Evolutionary conservation across 2,888 invertebrate genomes (phyloP), one percentile per base, ranked within the genome.

Genomic region (Elaeidobius kamerunicus): DNA sequence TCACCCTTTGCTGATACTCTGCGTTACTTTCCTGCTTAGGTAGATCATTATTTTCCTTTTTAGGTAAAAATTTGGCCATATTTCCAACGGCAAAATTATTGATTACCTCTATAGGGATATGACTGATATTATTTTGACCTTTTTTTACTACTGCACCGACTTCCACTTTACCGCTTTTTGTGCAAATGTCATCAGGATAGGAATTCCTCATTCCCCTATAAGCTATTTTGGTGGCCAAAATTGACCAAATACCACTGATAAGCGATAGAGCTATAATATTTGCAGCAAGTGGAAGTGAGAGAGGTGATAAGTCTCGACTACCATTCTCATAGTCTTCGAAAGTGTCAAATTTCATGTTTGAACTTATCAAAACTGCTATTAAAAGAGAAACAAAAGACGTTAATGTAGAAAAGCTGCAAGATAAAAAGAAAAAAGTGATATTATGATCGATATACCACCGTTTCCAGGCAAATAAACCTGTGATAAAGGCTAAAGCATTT

Each of bases 391-490:
- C 62, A 0, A 76, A 62, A 0, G 83, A 78, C 1, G 79, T 74
- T 1, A 78, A 11, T 0, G 78, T 74, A 0, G 83, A 79, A 49
- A 82, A 64, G 17, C 77, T 67, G 0, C 81, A 79, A 55, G 78
- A 75, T 38, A 77, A 67, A 60, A 84, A 83, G 59, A 84, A 74
- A 74, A 80, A 78, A 1, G 76, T 76, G 60, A 85, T 84, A 64
- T 84, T 82, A 51, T 77, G 75, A 63, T 84, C 83, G 38, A 83
- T 78, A 65, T 84, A 85, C 84, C 84, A 85, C 56, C 76, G 71
- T 27, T 79, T 78, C 63, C 83, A 84, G 1, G 84, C 84, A 38
- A 83, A 65, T 9, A 82, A 72, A 1, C 81, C 82, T 0, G 80
- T 73, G 2, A 78, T 51, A 1, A 79, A 80, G 0, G 79, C 76